Evolutionary conservation across 2,888 invertebrate species (phyloP), one percentile per base, ranked within the genome.

Genomic region (Agrenia bidenticulata): DNA sequence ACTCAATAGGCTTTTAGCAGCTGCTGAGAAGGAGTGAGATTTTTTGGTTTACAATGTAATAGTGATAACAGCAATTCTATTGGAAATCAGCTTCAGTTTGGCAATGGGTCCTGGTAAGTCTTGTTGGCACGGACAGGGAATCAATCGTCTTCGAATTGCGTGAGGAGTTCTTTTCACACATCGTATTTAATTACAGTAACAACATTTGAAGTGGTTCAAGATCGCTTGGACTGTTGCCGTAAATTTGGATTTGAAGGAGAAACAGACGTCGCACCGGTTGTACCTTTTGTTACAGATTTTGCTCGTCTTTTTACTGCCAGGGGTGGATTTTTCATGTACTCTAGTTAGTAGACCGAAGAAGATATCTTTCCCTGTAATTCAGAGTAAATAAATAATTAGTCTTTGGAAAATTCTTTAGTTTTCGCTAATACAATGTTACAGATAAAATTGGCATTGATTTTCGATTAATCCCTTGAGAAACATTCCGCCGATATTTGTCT

Each of bases 121-220:
- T 67, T 67, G 62, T 70, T 70, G 70, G 70, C 70, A 70, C 70
- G 67, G 64, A 65, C 70, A 65, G 65, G 70, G 70, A 67, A 62
- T 70, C 65, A 64, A 67, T 70, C 63, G 56, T 67, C 63, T 57
- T 60, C 63, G 63, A 61, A 53, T 59, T 11, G 21, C 19, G 15
- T 11, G 11, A 51, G 51, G 5, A 21, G 24, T 19, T 51, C 24
- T 24, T 23, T 15, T 32, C 4, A 32, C n/a, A n/a, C n/a, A n/a
- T n/a, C n/a, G n/a, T 32, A 32, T 32, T 32, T 32, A 32, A 32
- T 32, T 32, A 11, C 32, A 32, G 4, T 32, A 32, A 11, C 32
- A 32, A 32, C 23, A 24, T 19, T 24, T 23, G 23, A 11, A 13
- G 51, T 19, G 21, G 2, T 19, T 15, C 17, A 51, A 51, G 51